A percentile compares a stretch with the other conserved stretches of the same genome.
Evolutionary conservation across 2,113 vertebrate species (phyloP).

Genomic region (Phalacrocorax pelagicus): DNA sequence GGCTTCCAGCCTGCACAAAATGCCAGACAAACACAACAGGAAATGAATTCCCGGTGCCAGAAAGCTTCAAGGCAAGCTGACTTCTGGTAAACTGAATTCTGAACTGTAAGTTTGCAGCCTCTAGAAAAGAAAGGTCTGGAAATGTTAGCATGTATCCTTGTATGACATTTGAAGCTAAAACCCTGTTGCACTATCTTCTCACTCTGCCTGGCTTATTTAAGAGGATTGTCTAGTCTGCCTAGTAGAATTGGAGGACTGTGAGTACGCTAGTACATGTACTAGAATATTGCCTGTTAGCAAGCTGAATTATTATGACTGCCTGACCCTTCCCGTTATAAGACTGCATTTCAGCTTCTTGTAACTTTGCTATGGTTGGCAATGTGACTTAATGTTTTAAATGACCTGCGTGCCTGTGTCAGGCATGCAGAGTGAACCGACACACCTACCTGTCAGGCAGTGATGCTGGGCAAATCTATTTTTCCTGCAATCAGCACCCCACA

Average conservation of each 20-base stretch:
- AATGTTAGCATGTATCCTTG: neutral
- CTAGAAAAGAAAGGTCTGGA: neutral
- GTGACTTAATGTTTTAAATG: neutral
- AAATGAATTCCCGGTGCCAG: neutral
- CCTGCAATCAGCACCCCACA: accelerated
- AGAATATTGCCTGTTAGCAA: neutral
- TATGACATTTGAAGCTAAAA: neutral
- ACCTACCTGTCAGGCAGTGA: neutral
- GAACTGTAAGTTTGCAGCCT: neutral
- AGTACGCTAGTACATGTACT: neutral
- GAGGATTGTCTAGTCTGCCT: neutral
- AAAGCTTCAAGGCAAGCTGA: neutral
- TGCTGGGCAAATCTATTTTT: neutral
- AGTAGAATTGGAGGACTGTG: neutral
- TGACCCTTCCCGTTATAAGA: neutral
- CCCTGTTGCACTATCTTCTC: neutral
- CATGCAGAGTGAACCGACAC: neutral
- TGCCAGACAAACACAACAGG: neutral
- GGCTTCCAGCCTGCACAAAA: neutral
- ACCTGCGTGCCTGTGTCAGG: neutral
- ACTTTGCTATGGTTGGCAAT: neutral
- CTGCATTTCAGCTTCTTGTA: neutral
- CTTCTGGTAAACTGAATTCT: neutral
- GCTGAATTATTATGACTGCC: neutral
- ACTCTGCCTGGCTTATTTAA: neutral